Conservation (phyloP, 2,797 vertebrate species). For the Manis pentadactyla region DNA sequence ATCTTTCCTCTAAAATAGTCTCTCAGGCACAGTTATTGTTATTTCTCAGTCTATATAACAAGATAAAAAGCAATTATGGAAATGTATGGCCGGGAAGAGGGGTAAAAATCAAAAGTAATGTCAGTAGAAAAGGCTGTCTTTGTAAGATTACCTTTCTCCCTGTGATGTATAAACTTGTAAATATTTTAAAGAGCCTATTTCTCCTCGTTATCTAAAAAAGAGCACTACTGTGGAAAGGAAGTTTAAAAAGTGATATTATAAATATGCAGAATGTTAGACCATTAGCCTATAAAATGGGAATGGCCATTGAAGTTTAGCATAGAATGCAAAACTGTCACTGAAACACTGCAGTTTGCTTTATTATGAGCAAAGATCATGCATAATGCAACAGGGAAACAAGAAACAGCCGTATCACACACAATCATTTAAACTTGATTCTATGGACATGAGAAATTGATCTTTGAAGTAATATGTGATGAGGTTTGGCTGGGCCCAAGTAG, state of each 20-base stretch:
- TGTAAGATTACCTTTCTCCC: slow-evolving; percentile 25
- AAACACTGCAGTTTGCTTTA: slow-evolving; percentile 74
- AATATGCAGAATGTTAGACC: slow-evolving; percentile 61
- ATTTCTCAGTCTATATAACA: background rate
- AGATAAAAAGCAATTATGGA: slow-evolving; percentile 20
- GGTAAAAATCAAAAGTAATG: background rate
- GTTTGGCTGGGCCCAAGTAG: slow-evolving; percentile 44
- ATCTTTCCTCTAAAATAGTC: background rate
- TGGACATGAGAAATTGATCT: slow-evolving; percentile 74
- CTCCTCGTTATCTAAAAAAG: background rate
- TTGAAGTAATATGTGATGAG: slow-evolving; percentile 79
- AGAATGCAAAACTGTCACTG: slow-evolving; percentile 75
- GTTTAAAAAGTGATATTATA: slow-evolving; percentile 40
- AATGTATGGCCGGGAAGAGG: background rate
- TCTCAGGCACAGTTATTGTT: background rate
- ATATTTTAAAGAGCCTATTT: slow-evolving; percentile 66
- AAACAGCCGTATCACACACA: slow-evolving; percentile 60
- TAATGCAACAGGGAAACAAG: slow-evolving; percentile 70
- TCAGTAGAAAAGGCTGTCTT: background rate
- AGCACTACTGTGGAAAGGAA: slow-evolving; percentile 43
- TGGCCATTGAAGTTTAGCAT: slow-evolving; percentile 48
- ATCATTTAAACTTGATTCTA: slow-evolving; percentile 77
- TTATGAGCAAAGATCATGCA: slow-evolving; percentile 72
- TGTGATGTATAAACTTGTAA: slow-evolving; percentile 51
- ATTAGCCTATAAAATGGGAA: slow-evolving; percentile 41